Conservation (phyloP, 2,888 invertebrate species). For the Exocentrus adspersus region DNA sequence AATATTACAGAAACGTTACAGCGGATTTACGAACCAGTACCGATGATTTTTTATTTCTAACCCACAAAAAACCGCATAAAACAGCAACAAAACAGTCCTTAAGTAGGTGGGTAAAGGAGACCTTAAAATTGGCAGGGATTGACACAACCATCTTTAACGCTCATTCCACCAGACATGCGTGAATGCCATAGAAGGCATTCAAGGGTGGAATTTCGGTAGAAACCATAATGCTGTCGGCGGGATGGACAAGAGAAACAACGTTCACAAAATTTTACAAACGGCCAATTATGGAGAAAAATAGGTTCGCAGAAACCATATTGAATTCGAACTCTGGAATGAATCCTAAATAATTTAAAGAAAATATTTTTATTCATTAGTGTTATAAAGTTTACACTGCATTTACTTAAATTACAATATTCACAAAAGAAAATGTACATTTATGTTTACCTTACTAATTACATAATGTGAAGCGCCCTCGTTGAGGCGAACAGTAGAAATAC, state of each 20-base stretch:
- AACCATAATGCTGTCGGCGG: slow-evolving; percentile 38
- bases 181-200: slow-evolving; percentile 40
- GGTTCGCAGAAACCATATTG: slow-evolving; percentile 6
- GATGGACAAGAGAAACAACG: slow-evolving; percentile 39
- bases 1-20: not conserved
- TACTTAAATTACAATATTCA: too few relatives aligned
- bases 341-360: too few relatives aligned
- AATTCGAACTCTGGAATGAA: not conserved
- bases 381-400: too few relatives aligned
- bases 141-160: slow-evolving; percentile 35
- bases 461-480: too few relatives aligned
- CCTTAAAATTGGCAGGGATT: slow-evolving; percentile 35
- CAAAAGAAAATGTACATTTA: too few relatives aligned
- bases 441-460: too few relatives aligned
- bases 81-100: slow-evolving; percentile 27
- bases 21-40: not conserved
- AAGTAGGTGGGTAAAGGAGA: slow-evolving; percentile 40
- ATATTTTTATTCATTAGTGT: too few relatives aligned
- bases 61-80: slow-evolving; percentile 17
- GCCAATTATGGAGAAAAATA: not conserved
- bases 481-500: too few relatives aligned
- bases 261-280: slow-evolving; percentile 39
- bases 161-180: slow-evolving; percentile 43
- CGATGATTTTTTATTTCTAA: slow-evolving; percentile 8
- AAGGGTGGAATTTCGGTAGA: slow-evolving; percentile 37